Base-by-base conservation (phyloP, 2,797 vertebrate genomes). In the Cossypha heuglini region DNA sequence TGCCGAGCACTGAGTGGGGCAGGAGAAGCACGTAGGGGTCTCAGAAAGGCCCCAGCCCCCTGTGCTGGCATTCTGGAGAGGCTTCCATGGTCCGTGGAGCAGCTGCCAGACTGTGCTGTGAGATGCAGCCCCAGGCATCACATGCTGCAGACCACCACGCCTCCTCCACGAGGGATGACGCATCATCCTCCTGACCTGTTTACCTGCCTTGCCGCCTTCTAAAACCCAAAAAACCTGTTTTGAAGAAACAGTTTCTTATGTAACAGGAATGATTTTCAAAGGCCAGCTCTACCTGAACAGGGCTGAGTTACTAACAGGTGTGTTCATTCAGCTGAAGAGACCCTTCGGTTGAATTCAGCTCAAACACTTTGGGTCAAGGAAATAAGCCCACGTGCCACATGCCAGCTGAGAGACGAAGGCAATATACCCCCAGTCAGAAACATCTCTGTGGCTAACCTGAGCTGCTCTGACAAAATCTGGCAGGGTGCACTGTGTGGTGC, bases 21-120 rank as follows among this genome's bases (percentile, higher is more conserved):
- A n/a, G 45, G 14, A 57, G 20, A 19, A 24, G 13, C 17, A 20
- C 0, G 0, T 0, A 7, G 3, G 3, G 9, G 11, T 62, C n/a
- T 62, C 5, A 0, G 6, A 17, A 26, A 85, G 21, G 15, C 10
- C 22, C 14, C 1, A 2, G 4, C 2, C 13, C 5, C 10, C 18
- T 1, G 0, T 15, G 8, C 29, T 38, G 25, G 31, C 1, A 1
- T n/a, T 72, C 33, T 40, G 15, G 26, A 68, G n/a, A 20, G 21
- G 5, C 33, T 76, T 33, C 42, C 1, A 1, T 35, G 59, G n/a
- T 35, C 67, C 19, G 21, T 4, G 6, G 61, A 77, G 51, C 43
- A 76, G 24, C 35, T 10, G 0, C 11, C 9, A 24, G 29, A 28
- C 37, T 55, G 28, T 1, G 10, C 58, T 7, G 1, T 11, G 49